Conservation (phyloP, 2,888 invertebrate species). For the Drosophila buzzatii region DNA sequence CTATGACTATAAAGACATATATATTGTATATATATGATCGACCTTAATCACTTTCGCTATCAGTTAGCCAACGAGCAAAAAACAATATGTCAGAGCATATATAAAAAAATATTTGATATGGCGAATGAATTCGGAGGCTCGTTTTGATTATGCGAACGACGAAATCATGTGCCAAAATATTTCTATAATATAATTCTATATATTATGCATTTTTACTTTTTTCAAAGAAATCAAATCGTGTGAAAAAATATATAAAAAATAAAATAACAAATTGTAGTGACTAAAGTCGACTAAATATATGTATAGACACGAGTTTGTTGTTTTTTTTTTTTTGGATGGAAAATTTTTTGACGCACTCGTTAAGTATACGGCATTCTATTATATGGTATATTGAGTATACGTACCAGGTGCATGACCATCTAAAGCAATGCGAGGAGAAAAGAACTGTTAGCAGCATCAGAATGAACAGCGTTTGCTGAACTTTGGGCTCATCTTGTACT, state of each 20-base stretch:
- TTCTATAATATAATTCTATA: constrained; percentile 4
- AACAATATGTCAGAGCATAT: constrained; percentile 22
- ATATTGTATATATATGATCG: not conserved
- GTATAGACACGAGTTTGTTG: constrained; percentile 12
- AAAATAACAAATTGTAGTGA: not conserved
- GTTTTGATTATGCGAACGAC: constrained; percentile 32
- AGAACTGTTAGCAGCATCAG: constrained; percentile 26
- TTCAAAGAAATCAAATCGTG: constrained; percentile 7
- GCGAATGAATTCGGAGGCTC: constrained; percentile 18
- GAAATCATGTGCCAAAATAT: constrained; percentile 63
- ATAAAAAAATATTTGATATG: constrained; percentile 28
- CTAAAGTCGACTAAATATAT: constrained; percentile 19
- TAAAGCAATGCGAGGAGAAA: constrained; percentile 8
- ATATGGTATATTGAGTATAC: constrained; percentile 12
- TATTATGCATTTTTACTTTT: not conserved
- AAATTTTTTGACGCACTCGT: constrained; percentile 24
- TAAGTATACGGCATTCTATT: constrained; percentile 20
- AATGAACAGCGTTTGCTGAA: constrained; percentile 17
- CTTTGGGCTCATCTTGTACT: constrained; percentile 52
- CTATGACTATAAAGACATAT: not conserved
- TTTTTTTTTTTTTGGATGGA: constrained; percentile 22
- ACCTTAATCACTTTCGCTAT: constrained; percentile 53
- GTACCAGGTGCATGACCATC: constrained; percentile 22
- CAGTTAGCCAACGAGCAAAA: constrained; percentile 19
- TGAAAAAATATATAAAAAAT: not conserved